Evolutionary conservation across 2,113 vertebrate genomes (phyloP), one percentile per base, ranked within the genome.

Genomic region (Chiloscyllium plagiosum): DNA sequence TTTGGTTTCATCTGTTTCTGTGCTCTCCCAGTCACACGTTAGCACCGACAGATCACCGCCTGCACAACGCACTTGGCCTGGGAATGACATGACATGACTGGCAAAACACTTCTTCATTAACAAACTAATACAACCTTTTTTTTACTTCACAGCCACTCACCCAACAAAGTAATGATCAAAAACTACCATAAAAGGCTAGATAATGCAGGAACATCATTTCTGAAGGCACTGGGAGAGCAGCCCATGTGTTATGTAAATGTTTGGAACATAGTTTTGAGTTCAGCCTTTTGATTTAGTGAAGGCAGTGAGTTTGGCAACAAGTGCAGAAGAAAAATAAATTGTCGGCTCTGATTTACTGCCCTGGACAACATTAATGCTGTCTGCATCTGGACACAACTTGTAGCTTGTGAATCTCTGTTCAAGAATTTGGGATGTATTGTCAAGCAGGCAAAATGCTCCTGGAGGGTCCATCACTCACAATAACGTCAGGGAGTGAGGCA

Each of bases 201-300:
- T 33, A 65, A 76, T 1, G n/a, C 29, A 66, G 19, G 89, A 92
- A 92, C n/a, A 92, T n/a, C n/a, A 33, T 92, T 92, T 92, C 56
- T 92, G 29, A 37, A 92, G 61, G 89, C 66, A 92, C 56, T 92
- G 89, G 56, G 56, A 19, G 86, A 56, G 33, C 89, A 37, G 89
- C 89, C 86, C 29, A 65, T n/a, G 52, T 29, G 33, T 66, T 92
- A 92, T 92, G 61, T 92, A 92, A 92, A 92, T 66, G 61, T 92
- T 92, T 92, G 89, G 29, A 37, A 66, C 89, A 66, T 92, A 66
- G 37, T 66, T 92, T 92, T n/a, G 89, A 92, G 56, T 19, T 92
- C 89, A n/a, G n/a, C 66, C 29, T 66, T 66, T 92, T 56, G 87
- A 90, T 90, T 92, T 92, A n/a, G 89, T 90, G 86, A 90, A 90